phyloP scores from a whole-genome alignment of 1,140 invertebrate genomes.

The Zaprionus vittiger region DNA sequence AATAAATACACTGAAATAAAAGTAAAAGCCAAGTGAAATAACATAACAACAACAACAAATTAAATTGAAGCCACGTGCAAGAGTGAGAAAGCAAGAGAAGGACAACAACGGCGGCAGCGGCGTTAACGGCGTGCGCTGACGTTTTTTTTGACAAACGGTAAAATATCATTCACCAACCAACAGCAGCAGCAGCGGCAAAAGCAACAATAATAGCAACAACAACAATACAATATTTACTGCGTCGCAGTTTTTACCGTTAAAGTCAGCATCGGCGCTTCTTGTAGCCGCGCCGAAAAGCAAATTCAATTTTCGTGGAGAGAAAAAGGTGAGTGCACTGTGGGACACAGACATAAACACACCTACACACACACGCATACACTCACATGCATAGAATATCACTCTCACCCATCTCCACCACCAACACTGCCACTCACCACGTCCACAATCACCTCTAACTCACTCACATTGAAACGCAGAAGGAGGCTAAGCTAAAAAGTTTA shows the following conservation, averaged over 20 bases:
- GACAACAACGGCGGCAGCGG: constrained; percentile 22
- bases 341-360: constrained; percentile 16
- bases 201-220: constrained; percentile 23
- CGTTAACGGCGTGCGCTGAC: constrained; percentile 41
- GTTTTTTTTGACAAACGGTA: constrained; percentile 37
- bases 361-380: constrained; percentile 9
- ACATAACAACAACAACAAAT: constrained; percentile 12
- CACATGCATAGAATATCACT: constrained; percentile 34
- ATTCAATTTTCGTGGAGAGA: constrained; percentile 43
- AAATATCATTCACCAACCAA: constrained; percentile 48
- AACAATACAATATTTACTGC: constrained; percentile 59
- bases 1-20: constrained; percentile 5
- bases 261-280: constrained; percentile 53
- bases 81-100: constrained; percentile 20
- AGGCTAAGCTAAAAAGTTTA: constrained; percentile 24
- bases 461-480: constrained; percentile 20
- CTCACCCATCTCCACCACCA: constrained; percentile 17
- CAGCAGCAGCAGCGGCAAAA: constrained; percentile 12
- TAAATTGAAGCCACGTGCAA: constrained; percentile 43
- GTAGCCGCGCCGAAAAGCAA: constrained; percentile 46
- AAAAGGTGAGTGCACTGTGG: constrained; percentile 75
- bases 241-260: constrained; percentile 72
- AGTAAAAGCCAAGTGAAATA: constrained; percentile 28
- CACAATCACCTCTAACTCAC: constrained; percentile 24
- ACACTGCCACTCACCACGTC: background rate